Evolutionary conservation across 2,113 vertebrate species (phyloP).

Genomic region (Serranochromis macrocephalus): DNA sequence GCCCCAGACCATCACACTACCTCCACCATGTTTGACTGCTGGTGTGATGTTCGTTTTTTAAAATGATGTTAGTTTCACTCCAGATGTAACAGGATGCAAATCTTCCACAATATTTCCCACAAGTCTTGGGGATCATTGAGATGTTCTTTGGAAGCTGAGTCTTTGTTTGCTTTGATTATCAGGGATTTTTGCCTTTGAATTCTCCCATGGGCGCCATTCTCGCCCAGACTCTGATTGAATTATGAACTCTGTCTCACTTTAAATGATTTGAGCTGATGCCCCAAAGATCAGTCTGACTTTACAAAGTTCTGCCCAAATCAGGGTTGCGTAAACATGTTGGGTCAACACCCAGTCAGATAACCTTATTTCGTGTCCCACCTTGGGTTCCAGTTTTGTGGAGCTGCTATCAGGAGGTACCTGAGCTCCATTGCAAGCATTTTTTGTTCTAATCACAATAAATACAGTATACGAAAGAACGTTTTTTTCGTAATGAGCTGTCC

Average conservation of each 20-base stretch:
- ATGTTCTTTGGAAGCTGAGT: neutral
- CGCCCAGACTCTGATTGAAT: neutral
- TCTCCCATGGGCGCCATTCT: neutral
- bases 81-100: neutral
- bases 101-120: neutral
- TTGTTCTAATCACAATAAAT: neutral
- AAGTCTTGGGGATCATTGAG: neutral
- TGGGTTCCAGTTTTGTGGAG: neutral
- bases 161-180: neutral
- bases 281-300: neutral
- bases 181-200: neutral
- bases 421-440: neutral
- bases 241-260: neutral
- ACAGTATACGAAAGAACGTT: accelerated
- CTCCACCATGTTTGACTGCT: neutral
- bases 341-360: neutral
- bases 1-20: neutral
- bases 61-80: neutral
- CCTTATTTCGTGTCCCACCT: neutral
- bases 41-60: neutral
- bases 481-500: neutral
- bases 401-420: neutral
- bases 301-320: neutral
- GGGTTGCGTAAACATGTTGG: neutral
- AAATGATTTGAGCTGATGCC: neutral